Evolutionary conservation across 2,797 vertebrate species (phyloP), one percentile per base, ranked within the genome.

Genomic region (Anas georgica): DNA sequence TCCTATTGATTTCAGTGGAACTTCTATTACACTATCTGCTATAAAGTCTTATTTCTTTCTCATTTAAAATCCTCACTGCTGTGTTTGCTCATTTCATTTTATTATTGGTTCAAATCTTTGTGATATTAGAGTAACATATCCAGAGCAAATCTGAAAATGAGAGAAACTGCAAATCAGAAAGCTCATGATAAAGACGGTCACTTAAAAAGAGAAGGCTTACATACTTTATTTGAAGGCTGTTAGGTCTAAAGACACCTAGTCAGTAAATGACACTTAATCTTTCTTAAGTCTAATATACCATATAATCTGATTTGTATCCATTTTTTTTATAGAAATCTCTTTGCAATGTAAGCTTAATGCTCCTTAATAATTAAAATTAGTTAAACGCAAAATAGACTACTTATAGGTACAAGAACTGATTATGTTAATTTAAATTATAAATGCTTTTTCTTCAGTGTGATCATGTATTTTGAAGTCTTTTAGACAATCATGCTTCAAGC

Each of bases 361-460:
- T 77, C 74, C 76, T 97, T 95, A 97, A 96, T 96, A 96, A 98
- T 96, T 97, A 95, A 97, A 96, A 94, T 83, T 88, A 93, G 68
- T 97, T 97, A 95, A 97, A 96, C 97, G 77, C 35, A 97, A 97
- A 97, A 96, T 83, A 96, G 93, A 97, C 88, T 97, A 88, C 96
- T 97, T 97, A 94, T 86, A 93, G 94, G 86, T 95, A 96, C 88
- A 96, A 96, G 76, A 60, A 95, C 86, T 97, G 95, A 97, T 97
- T 96, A 97, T 96, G 91, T 95, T 97, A 95, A 97, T 95, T 96
- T 97, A 96, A 97, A 97, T 97, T 97, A 97, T 93, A 88, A 97
- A 97, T 97, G 90, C 69, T 89, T 91, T 96, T 96, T 88, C 90
- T 97, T 92, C 50, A 86, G 67, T 81, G 43, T 17, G 43, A 93